Evolutionary conservation across 92 coral and sea anemone species (phyloP).

Genomic region (Phenganax marumi): DNA sequence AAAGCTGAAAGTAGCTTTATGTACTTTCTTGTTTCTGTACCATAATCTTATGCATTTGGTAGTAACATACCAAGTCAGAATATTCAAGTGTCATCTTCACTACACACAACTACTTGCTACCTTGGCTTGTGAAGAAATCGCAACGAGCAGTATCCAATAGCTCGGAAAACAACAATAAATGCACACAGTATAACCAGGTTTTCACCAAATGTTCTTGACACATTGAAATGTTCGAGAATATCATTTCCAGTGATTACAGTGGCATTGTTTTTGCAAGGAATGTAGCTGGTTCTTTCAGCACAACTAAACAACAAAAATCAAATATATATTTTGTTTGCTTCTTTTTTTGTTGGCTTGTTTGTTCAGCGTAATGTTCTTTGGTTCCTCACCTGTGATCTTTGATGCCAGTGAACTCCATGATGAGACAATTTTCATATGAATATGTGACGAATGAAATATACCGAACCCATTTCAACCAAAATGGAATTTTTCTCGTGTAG

Average conservation of each 20-base stretch:
- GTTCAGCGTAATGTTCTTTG: not conserved
- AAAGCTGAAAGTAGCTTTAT: not conserved
- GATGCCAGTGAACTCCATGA: slow-evolving; percentile 63
- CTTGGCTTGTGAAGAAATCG: slow-evolving; percentile 73
- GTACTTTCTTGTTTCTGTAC: not conserved
- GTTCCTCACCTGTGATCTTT: slow-evolving; percentile 36
- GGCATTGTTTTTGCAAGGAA: slow-evolving; percentile 64
- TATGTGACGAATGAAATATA: slow-evolving; percentile 65
- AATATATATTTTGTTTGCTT: not conserved
- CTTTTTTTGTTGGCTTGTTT: not conserved
- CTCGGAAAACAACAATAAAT: slow-evolving; percentile 59
- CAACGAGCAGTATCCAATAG: slow-evolving; percentile 64
- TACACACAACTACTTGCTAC: slow-evolving; percentile 10
- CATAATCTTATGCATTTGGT: not conserved
- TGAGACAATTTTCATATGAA: slow-evolving; percentile 67
- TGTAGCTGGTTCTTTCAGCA: slow-evolving; percentile 54
- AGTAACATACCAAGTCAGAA: not conserved
- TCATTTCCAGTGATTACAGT: slow-evolving; percentile 70
- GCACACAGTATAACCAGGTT: slow-evolving; percentile 61
- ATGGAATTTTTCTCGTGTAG: slow-evolving; percentile 74
- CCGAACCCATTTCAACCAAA: slow-evolving; percentile 79
- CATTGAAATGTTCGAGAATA: slow-evolving; percentile 59
- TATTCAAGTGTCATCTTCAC: not conserved
- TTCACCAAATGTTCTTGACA: slow-evolving; percentile 61
- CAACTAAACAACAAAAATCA: slow-evolving; percentile 49